Evolutionary conservation across 2,797 vertebrate species (phyloP).

Genomic region (Hapalemur alaotrensis): DNA sequence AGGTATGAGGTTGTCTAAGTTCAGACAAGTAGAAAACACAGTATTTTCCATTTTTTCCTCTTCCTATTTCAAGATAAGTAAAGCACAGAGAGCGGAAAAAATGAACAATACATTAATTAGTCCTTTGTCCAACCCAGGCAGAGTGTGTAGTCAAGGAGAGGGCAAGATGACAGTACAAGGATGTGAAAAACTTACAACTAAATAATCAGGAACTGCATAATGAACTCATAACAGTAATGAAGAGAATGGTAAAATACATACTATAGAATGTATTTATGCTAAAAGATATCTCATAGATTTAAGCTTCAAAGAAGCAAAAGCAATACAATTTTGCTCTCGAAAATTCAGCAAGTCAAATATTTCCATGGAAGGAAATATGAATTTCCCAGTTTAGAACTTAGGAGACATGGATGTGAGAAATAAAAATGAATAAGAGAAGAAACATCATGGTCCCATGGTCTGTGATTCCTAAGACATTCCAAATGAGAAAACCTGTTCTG

Average conservation of each 20-base stretch:
- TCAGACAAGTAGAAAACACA: background rate
- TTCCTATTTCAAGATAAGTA: background rate
- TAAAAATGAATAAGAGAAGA: background rate
- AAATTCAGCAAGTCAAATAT: background rate
- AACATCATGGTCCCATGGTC: background rate
- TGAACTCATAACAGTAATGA: background rate
- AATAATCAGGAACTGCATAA: background rate
- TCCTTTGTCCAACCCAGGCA: background rate
- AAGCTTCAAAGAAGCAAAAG: background rate
- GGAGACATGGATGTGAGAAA: background rate
- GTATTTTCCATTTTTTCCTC: background rate
- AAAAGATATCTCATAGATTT: background rate
- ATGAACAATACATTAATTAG: background rate
- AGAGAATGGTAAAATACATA: background rate
- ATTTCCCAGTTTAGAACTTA: background rate
- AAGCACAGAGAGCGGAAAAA: background rate
- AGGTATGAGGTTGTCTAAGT: background rate
- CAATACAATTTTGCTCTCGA: background rate
- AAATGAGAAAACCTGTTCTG: background rate
- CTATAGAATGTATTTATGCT: background rate
- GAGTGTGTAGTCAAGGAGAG: background rate
- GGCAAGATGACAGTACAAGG: background rate
- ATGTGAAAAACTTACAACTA: background rate
- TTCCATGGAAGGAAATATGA: background rate
- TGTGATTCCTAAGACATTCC: background rate